A percentile compares a stretch with the other conserved stretches of the same genome.
Evolutionary conservation across 2,797 vertebrate genomes (phyloP).

Genomic region (Rhinoraja longicauda): DNA sequence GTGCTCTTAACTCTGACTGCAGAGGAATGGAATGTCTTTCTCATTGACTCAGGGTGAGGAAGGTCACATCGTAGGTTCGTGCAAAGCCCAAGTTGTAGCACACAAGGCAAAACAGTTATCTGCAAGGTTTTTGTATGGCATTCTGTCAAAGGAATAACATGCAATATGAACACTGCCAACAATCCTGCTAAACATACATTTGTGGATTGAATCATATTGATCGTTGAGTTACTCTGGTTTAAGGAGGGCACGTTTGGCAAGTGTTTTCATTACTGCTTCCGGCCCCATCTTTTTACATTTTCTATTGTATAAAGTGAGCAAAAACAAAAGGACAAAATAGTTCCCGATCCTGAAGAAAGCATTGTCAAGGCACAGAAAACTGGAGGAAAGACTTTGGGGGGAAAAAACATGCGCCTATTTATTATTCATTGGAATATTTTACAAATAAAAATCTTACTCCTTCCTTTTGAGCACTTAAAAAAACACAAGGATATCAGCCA

Average conservation of each 20-base stretch:
- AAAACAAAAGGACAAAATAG: not conserved
- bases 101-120: not conserved
- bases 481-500: not conserved
- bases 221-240: not conserved
- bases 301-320: not conserved
- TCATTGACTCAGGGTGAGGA: not conserved
- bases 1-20: not conserved
- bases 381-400: no score
- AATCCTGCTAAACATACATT: not conserved
- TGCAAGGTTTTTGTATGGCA: not conserved
- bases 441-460: not conserved
- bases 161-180: not conserved
- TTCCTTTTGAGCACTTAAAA: not conserved
- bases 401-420: not conserved
- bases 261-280: not conserved
- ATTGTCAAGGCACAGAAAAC: not conserved
- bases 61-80: slow-evolving; percentile 10
- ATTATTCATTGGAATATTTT: not conserved
- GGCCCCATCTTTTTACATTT: not conserved
- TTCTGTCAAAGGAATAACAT: not conserved
- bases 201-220: not conserved
- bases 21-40: slow-evolving; percentile 21
- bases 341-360: not conserved
- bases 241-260: not conserved
- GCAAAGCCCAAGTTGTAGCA: not conserved